Base-by-base conservation (phyloP, 2,113 vertebrate species). In the Anolis sagrei region DNA sequence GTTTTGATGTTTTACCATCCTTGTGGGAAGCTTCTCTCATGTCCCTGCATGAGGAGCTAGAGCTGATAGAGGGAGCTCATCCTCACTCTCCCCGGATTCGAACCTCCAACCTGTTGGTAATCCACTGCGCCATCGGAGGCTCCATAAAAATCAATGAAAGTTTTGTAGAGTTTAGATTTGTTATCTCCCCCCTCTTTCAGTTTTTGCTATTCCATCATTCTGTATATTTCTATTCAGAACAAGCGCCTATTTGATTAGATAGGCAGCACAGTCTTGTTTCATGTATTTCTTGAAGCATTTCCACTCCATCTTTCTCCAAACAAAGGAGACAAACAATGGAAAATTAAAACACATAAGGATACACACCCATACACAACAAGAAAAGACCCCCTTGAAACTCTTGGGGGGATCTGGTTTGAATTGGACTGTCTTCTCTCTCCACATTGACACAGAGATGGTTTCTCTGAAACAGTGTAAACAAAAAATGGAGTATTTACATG, bases 351-450 rank as follows among this genome's bases (percentile, higher is more conserved):
- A 73, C 6, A 61, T 10, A 54, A 29, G 16, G 32, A 36, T 18
- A 19, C 49, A 54, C 54, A 44, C 49, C 48, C 48, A 34, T 16
- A 8, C 21, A 68, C 39, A 49, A 69, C 44, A 16, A 58, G 14
- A 29, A 54, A 39, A 4, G n/a, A 32, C 34, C 79, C 14, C 14
- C 39, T 70, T 68, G 64, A 69, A 85, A 77, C 49, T 29, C 34
- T 27, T 44, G 39, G 19, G 32, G 51, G 36, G 34, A 72, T 86
- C 77, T 86, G 84, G 68, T 79, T 85, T 85, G 84, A 85, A 85
- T 85, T 85, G 66, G 19, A n/a, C 1, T 16, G 14, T 10, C 18
- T n/a, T 5, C 62, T 54, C 29, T 2, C 72, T 27, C 21, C 44
- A n/a, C 16, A 1, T 32, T 77, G 69, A 49, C 29, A 14, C 27